Conservation (phyloP, 2,797 vertebrate genomes). For the Catharus ustulatus region DNA sequence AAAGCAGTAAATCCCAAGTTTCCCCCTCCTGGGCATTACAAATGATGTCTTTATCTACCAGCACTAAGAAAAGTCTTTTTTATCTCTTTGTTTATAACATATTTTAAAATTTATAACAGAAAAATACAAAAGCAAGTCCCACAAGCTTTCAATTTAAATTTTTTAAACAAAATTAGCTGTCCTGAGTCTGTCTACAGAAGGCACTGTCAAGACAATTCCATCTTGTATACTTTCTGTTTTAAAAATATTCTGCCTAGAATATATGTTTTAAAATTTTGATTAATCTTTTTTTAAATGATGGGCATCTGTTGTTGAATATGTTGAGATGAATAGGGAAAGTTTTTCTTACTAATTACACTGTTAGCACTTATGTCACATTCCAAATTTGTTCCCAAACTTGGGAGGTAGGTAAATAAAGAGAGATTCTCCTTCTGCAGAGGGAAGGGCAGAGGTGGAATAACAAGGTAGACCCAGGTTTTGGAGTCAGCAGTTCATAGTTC, state of each 20-base stretch:
- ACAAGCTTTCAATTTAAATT: not conserved
- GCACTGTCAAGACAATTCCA: not conserved
- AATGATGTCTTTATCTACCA: not conserved
- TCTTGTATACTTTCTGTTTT: not conserved
- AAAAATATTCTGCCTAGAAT: slow-evolving; percentile 4
- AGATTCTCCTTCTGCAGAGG: not conserved
- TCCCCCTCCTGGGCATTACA: not conserved
- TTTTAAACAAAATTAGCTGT: not conserved
- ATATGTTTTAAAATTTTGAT: not conserved
- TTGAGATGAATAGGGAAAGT: not conserved
- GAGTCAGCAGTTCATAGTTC: not conserved
- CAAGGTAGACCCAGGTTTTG: not conserved
- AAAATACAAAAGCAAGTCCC: not conserved
- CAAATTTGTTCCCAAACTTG: not conserved
- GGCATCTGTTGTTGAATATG: not conserved
- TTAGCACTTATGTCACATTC: not conserved
- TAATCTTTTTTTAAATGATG: not conserved
- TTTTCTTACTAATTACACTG: not conserved
- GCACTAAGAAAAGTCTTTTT: not conserved
- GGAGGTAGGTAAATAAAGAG: not conserved
- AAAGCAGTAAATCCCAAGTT: slow-evolving; percentile 1
- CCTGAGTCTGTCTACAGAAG: not conserved
- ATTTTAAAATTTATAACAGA: not conserved
- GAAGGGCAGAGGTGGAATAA: not conserved
- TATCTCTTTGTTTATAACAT: not conserved